Percentiles rank a stretch among this genome's conserved stretches.
phyloP scores from a whole-genome alignment of 2,797 vertebrate species.

The Mallotus villosus region DNA sequence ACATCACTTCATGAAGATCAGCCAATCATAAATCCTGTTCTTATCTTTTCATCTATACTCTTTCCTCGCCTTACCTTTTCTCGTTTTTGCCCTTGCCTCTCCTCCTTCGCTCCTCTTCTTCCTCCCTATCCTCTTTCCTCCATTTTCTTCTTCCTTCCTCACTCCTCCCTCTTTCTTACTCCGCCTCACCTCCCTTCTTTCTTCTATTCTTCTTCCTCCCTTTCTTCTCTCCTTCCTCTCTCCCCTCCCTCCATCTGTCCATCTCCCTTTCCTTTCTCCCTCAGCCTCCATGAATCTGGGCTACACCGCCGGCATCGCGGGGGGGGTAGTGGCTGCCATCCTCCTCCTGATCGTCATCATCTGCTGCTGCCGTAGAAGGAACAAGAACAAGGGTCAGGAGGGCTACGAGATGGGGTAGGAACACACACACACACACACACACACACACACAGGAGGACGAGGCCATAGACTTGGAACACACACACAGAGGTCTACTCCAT shows the following conservation, averaged over 20 bases:
- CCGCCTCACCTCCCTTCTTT: slow-evolving; percentile 75
- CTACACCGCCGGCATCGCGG: slow-evolving; percentile 79
- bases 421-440: background rate
- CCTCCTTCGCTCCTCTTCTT: background rate
- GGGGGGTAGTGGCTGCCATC: slow-evolving; percentile 55
- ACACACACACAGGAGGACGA: background rate
- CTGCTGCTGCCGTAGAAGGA: slow-evolving; percentile 78
- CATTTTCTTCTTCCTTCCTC: background rate
- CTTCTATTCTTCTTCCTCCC: background rate
- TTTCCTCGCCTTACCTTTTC: slow-evolving; percentile 20
- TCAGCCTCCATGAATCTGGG: slow-evolving; percentile 86
- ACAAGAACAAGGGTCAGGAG: slow-evolving; percentile 30
- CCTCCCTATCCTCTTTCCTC: background rate
- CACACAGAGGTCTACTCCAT: slow-evolving; percentile 53
- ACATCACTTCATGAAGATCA: background rate
- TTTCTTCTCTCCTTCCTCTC: background rate
- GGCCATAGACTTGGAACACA: background rate
- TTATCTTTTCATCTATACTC: background rate
- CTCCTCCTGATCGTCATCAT: slow-evolving; percentile 70
- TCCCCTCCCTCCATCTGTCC: slow-evolving; percentile 81
- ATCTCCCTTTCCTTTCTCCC: slow-evolving; percentile 22
- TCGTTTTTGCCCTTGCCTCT: background rate
- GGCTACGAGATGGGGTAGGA: slow-evolving; percentile 78
- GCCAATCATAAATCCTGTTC: too few species aligned
- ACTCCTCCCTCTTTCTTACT: background rate